Percentiles rank a stretch among this genome's conserved stretches.
Evolutionary conservation across 1,140 invertebrate genomes (phyloP).

Genomic region (Akabosia matsudoensis): DNA sequence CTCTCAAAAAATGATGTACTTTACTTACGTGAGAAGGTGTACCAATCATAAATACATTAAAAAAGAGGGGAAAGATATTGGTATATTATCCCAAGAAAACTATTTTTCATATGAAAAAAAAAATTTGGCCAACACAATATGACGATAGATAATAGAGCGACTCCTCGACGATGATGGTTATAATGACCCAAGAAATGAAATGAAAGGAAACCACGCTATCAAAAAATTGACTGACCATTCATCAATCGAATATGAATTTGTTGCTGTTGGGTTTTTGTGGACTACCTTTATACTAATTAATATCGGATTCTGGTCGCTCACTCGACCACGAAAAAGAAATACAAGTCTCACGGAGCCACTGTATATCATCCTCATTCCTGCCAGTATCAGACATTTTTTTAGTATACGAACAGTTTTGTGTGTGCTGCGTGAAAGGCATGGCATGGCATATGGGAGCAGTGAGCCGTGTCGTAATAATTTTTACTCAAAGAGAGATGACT

Average conservation of each 20-base stretch:
- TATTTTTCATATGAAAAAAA: neutral
- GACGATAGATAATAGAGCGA: neutral
- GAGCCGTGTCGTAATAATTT: slow-evolving; percentile 24
- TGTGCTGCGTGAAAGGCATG: neutral
- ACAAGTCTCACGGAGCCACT: slow-evolving; percentile 24
- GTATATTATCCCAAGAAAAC: neutral
- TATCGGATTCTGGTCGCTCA: slow-evolving; percentile 22
- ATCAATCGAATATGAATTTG: neutral
- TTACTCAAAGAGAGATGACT: slow-evolving; percentile 7
- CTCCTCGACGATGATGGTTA: neutral
- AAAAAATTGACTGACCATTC: slow-evolving; percentile 24
- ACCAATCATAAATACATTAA: neutral
- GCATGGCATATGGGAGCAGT: slow-evolving; percentile 22
- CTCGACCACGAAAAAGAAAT: slow-evolving; percentile 22
- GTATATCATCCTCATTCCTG: slow-evolving; percentile 15
- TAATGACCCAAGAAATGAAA: neutral
- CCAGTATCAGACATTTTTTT: too few species aligned
- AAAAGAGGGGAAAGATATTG: neutral
- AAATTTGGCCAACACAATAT: neutral
- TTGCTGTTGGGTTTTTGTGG: neutral
- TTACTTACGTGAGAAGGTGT: neutral
- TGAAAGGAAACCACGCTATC: slow-evolving; percentile 9
- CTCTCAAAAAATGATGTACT: neutral
- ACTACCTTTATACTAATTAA: slow-evolving; percentile 23
- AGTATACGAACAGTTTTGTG: too few species aligned